Percentiles rank a stretch among this genome's conserved stretches.
phyloP scores from a whole-genome alignment of 1,140 invertebrate species.

The Saccostrea cuccullata region DNA sequence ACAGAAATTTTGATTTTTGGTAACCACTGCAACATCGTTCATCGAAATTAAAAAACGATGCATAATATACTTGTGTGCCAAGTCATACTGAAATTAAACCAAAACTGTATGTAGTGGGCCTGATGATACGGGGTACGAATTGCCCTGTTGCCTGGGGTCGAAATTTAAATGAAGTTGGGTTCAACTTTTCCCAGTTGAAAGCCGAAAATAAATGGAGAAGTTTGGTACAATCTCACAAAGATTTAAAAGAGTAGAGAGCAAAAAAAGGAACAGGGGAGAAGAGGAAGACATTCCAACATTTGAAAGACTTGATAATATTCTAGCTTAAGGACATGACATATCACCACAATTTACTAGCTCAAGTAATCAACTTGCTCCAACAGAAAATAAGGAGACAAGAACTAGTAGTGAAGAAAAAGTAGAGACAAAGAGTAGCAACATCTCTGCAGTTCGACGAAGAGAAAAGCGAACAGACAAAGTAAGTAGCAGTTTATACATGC shows the following conservation, averaged over 20 bases:
- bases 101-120: too few relatives aligned
- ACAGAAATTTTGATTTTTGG: too few relatives aligned
- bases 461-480: constrained; percentile 11
- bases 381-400: background rate
- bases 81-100: too few relatives aligned
- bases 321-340: background rate
- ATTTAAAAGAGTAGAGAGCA: constrained; percentile 13
- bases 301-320: constrained; percentile 1
- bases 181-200: background rate
- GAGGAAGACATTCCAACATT: background rate
- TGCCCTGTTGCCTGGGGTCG: too few relatives aligned
- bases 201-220: constrained; percentile 3
- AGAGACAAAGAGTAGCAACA: constrained; percentile 6
- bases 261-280: constrained; percentile 1
- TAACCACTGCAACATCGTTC: too few relatives aligned
- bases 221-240: background rate
- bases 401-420: constrained; percentile 22
- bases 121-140: too few relatives aligned
- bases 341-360: background rate
- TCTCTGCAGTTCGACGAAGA: constrained; percentile 4
- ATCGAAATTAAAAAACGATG: too few relatives aligned
- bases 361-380: background rate
- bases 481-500: background rate
- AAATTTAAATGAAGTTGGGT: background rate
- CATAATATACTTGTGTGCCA: too few relatives aligned